Percentiles rank a stretch among this genome's conserved stretches.
Conservation (phyloP, 2,888 invertebrate species). For the Bombylius major region DNA sequence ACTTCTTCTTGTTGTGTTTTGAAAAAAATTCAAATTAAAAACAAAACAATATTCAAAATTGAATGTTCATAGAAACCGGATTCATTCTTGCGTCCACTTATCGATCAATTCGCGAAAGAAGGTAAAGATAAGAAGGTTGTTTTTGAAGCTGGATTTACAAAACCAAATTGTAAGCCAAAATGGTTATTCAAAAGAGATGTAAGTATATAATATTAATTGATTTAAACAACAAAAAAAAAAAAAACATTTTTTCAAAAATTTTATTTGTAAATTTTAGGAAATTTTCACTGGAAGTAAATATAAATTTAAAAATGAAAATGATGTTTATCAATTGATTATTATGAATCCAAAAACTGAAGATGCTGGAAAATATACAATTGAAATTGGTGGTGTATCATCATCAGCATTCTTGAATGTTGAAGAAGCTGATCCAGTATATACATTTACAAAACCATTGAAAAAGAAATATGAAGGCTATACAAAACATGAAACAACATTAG, state of each 20-base stretch:
- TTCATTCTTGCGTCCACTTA: conserved; percentile 83
- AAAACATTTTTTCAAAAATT: neutral
- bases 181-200: conserved; percentile 89
- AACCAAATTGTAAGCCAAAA: conserved; percentile 87
- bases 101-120: conserved; percentile 89
- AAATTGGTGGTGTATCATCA: conserved; percentile 80
- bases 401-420: conserved; percentile 91
- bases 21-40: too few relatives aligned
- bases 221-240: neutral
- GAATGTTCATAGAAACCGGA: conserved; percentile 67
- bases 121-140: conserved; percentile 91
- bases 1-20: too few relatives aligned
- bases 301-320: conserved; percentile 87
- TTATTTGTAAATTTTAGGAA: conserved; percentile 49
- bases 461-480: conserved; percentile 83
- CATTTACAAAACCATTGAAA: conserved; percentile 80
- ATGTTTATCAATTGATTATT: conserved; percentile 82
- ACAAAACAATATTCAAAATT: too few relatives aligned
- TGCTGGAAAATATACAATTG: conserved; percentile 90
- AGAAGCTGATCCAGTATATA: conserved; percentile 90
- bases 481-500: conserved; percentile 78
- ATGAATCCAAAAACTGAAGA: conserved; percentile 89
- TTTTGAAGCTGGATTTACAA: conserved; percentile 91
- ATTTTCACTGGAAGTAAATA: conserved; percentile 92
- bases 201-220: conserved; percentile 39